Evolutionary conservation across 2,888 invertebrate species (phyloP).

Genomic region (Hoplodrina blanda): DNA sequence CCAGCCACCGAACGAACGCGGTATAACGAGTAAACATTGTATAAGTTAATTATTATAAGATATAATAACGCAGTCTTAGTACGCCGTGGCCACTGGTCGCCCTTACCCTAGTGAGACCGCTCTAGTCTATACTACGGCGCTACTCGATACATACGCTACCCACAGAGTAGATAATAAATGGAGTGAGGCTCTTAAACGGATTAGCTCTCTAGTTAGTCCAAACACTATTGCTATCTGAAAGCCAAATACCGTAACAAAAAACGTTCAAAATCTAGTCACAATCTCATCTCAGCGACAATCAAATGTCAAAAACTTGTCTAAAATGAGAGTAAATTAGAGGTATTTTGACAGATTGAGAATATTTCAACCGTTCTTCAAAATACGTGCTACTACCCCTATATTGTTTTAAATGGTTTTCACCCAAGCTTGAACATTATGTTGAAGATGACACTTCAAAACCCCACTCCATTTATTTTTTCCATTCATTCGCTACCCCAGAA

Average conservation of each 20-base stretch:
- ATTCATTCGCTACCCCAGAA: constrained; percentile 70
- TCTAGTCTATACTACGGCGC: constrained; percentile 76
- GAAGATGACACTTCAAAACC: not conserved
- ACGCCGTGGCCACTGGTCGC: constrained; percentile 77
- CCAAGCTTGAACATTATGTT: not conserved
- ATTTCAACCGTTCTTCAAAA: not conserved
- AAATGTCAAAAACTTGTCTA: too few species aligned
- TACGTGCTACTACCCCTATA: not conserved
- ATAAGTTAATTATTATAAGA: constrained; percentile 68
- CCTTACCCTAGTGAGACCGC: constrained; percentile 81
- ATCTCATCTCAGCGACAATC: too few species aligned
- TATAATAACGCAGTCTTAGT: constrained; percentile 87
- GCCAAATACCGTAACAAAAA: too few species aligned
- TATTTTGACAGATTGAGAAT: not conserved
- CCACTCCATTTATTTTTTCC: constrained; percentile 39
- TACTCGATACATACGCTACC: constrained; percentile 77
- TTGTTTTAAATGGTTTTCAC: too few species aligned
- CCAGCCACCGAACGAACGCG: constrained; percentile 64
- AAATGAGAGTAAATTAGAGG: too few species aligned
- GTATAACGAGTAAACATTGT: constrained; percentile 83
- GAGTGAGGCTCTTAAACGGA: constrained; percentile 7
- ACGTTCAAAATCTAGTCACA: too few species aligned
- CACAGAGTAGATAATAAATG: constrained; percentile 35
- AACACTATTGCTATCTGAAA: too few species aligned
- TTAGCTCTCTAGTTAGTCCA: not conserved